Evolutionary conservation across 2,797 vertebrate species (phyloP), one percentile per base, ranked within the genome.

Genomic region (Columba guinea): DNA sequence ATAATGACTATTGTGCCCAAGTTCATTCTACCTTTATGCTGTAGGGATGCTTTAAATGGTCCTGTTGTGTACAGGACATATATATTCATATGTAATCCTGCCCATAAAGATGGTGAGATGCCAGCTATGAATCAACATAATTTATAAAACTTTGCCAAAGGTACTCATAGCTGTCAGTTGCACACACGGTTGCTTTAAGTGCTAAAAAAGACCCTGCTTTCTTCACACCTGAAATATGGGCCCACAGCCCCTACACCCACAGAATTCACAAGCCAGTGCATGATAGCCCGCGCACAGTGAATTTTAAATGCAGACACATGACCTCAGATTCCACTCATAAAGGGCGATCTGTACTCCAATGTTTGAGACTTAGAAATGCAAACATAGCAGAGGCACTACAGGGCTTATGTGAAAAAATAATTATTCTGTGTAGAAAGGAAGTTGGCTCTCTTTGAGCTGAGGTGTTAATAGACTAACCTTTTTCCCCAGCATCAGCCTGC

Each of bases 401-500:
- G 71, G 55, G 90, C 68, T 89, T 78, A 92, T 80, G 59, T 89
- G 78, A 94, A 96, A 97, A 97, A 96, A 87, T 70, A 87, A 83
- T 92, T 84, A 95, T 97, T 96, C 62, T 84, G 74, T 85, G 85
- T 68, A 93, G 90, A 94, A 94, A 95, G 95, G 97, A 97, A 96
- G 96, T 21, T 89, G 86, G 69, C 59, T 84, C 88, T 76, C 93
- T 96, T 94, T 82, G 73, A 95, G 89, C 84, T 26, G 34, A 97
- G 92, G 94, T 97, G 97, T 97, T 97, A 97, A 98, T 93, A 92
- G 96, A 92, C 83, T 95, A 96, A 96, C 93, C 89, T 97, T 97
- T 95, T 96, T 90, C 91, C 88, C 84, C 63, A 90, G 59, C 73
- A 92, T 48, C 55, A 90, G 70, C 44, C 76, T 71, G 87, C 87